Evolutionary conservation across 1,140 invertebrate genomes (phyloP).

Genomic region (Formica selysi): DNA sequence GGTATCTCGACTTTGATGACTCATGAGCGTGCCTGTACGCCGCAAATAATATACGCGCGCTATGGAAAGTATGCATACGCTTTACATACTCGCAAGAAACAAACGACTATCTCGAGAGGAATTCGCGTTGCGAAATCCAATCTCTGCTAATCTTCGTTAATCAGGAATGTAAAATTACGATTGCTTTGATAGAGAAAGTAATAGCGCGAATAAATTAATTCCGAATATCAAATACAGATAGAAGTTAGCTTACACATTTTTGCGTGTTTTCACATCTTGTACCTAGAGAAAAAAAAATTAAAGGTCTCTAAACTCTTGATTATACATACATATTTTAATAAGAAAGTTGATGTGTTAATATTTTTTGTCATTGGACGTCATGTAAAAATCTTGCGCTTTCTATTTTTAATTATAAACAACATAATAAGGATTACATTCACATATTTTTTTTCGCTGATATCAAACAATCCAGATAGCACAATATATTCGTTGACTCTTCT

Average conservation of each 20-base stretch:
- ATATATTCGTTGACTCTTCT: too few species aligned
- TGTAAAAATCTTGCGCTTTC: too few species aligned
- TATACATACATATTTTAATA: too few species aligned
- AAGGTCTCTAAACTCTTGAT: too few species aligned
- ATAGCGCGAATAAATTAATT: background rate
- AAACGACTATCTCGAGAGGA: slow-evolving; percentile 15
- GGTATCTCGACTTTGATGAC: slow-evolving; percentile 49
- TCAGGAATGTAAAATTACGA: slow-evolving; percentile 24
- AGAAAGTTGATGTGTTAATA: too few species aligned
- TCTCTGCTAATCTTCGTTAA: slow-evolving; percentile 20
- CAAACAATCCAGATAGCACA: background rate
- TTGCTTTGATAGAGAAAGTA: background rate
- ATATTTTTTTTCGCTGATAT: background rate
- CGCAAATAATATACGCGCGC: background rate
- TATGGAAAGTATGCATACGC: slow-evolving; percentile 28
- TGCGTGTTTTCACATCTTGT: too few species aligned
- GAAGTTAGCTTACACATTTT: background rate
- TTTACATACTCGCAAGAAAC: slow-evolving; percentile 12
- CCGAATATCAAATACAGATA: background rate
- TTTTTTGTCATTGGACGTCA: too few species aligned
- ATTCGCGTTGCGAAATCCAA: slow-evolving; percentile 45
- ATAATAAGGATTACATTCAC: background rate
- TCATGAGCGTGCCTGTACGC: slow-evolving; percentile 34
- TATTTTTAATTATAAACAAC: background rate
- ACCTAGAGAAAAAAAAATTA: too few species aligned